Conservation (phyloP, 2,797 vertebrate genomes). For the Zalophus californianus region DNA sequence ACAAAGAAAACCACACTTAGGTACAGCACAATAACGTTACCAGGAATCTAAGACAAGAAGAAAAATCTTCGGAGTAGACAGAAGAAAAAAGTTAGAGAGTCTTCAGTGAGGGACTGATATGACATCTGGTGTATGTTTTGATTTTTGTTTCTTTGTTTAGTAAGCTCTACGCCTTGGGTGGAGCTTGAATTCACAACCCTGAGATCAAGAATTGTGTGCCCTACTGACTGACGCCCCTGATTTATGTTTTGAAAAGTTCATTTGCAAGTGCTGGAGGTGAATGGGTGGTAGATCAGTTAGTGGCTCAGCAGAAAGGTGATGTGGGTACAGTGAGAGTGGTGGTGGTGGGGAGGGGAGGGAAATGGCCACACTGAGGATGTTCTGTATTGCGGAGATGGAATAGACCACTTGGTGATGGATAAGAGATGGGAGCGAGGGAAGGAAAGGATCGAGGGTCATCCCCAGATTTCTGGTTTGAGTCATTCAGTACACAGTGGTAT, state of each 20-base stretch:
- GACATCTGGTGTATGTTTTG: not conserved
- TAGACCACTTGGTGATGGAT: not conserved
- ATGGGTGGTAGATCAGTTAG: not conserved
- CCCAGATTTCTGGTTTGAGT: not conserved
- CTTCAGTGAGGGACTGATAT: not conserved
- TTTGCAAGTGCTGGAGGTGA: not conserved
- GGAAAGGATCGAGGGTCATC: not conserved
- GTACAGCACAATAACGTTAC: not conserved
- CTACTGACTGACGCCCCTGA: not conserved
- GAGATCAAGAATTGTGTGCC: not conserved
- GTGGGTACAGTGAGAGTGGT: fast-evolving
- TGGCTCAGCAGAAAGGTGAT: not conserved
- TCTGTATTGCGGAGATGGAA: not conserved
- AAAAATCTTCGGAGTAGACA: not conserved
- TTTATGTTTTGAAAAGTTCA: not conserved
- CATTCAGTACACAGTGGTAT: not conserved
- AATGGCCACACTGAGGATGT: not conserved
- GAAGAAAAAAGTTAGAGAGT: not conserved
- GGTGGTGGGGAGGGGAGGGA: not conserved
- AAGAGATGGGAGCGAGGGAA: not conserved
- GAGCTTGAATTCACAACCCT: not conserved
- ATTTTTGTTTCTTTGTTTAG: not conserved
- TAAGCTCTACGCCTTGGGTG: not conserved
- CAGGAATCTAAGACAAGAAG: not conserved
- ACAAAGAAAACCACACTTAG: not conserved